These are phyloP conservation scores for Saguinus imperator DNA, from an alignment of 2,113 vertebrate genomes.

Conservation along the genomic window DNA sequence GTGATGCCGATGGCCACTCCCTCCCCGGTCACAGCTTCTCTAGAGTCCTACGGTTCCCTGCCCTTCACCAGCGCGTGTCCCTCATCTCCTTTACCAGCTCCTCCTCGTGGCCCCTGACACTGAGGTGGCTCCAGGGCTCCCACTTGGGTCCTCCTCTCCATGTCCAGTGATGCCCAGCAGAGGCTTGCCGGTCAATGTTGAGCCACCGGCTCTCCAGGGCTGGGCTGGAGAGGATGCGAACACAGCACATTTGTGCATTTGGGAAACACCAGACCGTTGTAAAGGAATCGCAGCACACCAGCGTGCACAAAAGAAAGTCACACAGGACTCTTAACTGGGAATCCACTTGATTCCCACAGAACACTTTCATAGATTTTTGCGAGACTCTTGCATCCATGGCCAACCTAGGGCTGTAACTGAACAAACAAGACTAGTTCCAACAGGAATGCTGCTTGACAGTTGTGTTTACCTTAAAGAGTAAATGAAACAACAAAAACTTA, in stretches of 20 bases:
- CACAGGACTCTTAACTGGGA: not conserved
- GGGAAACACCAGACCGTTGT: not conserved
- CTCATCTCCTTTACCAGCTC: not conserved
- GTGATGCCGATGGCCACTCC: not conserved
- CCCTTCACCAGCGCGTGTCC: not conserved
- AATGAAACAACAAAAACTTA: not conserved
- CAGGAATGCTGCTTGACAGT: not conserved
- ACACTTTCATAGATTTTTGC: not conserved
- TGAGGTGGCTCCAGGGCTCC: not conserved
- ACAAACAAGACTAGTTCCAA: not conserved
- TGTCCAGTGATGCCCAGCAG: not conserved
- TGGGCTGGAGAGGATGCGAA: no score
- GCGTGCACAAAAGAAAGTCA: not conserved
- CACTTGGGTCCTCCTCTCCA: not conserved
- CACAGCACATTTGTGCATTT: not conserved
- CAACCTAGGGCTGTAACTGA: not conserved
- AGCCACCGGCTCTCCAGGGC: not conserved
- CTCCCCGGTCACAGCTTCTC: accelerated
- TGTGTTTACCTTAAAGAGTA: not conserved
- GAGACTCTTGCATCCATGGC: not conserved
- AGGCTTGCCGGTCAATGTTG: not conserved
- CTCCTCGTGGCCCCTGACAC: not conserved
- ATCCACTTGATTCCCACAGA: not conserved
- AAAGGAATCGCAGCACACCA: not conserved
- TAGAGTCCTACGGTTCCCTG: not conserved